A percentile compares a stretch with the other conserved stretches of the same genome.
Evolutionary conservation across 1,140 invertebrate genomes (phyloP).

Genomic region (Triops cancriformis): DNA sequence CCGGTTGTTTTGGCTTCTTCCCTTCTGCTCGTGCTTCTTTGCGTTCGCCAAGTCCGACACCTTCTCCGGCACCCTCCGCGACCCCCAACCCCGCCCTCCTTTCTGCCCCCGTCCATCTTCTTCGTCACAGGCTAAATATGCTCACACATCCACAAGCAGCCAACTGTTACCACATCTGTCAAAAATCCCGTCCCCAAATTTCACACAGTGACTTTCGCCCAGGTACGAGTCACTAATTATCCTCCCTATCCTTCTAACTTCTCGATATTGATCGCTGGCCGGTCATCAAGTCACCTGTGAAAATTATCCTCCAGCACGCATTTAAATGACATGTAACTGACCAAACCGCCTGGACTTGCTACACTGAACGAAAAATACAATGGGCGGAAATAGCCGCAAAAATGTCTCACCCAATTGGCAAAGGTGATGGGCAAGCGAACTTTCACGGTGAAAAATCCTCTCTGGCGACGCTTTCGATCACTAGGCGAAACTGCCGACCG

Average conservation of each 20-base stretch:
- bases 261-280: neutral
- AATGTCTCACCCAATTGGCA: no score
- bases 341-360: no score
- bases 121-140: constrained; percentile 13
- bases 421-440: no score
- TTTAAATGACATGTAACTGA: no score
- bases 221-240: neutral
- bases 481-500: neutral
- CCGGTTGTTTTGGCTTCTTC: constrained; percentile 2
- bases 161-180: neutral
- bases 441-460: no score
- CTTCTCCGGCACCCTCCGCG: neutral
- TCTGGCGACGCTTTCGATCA: neutral
- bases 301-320: no score
- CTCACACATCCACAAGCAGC: constrained; percentile 2
- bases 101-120: neutral
- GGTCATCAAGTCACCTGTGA: no score
- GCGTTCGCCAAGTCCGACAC: neutral
- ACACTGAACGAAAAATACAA: no score
- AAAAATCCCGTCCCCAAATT: neutral
- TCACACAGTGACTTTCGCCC: neutral
- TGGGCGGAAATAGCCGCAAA: no score
- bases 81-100: neutral
- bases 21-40: neutral
- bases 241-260: neutral